These are phyloP conservation scores for Anomalospiza imberbis DNA, from an alignment of 2,797 vertebrate genomes.

Conservation along the genomic window DNA sequence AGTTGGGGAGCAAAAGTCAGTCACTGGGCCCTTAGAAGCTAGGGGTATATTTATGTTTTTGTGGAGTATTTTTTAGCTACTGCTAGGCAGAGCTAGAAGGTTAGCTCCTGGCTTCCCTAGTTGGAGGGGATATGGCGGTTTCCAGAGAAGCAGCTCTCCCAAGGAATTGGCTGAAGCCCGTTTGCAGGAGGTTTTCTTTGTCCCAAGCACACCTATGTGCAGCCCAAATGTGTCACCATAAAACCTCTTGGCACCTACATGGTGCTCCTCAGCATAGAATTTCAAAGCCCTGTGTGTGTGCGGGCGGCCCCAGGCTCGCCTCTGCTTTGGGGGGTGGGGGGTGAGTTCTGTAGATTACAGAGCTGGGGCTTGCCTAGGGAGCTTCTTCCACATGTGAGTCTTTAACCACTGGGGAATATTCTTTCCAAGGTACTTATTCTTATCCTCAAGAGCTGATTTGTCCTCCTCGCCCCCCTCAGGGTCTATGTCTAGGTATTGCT, in stretches of 20 bases:
- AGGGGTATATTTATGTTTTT: neutral
- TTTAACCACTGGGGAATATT: neutral
- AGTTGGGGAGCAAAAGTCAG: neutral
- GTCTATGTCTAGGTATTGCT: neutral
- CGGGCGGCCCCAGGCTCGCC: neutral
- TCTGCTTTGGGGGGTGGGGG: neutral
- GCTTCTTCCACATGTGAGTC: fast-evolving
- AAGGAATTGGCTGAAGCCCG: neutral
- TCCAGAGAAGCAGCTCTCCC: neutral
- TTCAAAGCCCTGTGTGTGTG: neutral
- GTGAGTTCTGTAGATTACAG: neutral
- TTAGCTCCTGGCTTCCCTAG: neutral
- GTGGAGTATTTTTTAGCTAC: neutral
- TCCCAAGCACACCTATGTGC: conserved; percentile 23
- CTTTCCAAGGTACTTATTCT: neutral
- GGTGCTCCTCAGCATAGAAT: conserved; percentile 24
- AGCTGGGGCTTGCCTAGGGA: neutral
- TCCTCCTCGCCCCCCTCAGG: neutral
- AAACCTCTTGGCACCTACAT: conserved; percentile 43
- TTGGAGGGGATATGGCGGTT: neutral
- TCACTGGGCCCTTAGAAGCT: neutral
- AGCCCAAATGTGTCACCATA: conserved; percentile 59
- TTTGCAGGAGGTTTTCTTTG: neutral
- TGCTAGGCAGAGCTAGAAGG: neutral
- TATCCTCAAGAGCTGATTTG: neutral